A percentile compares a stretch with the other conserved stretches of the same genome.
Conservation (phyloP, 2,888 invertebrate species). For the Melikaiella ostensackeni region DNA sequence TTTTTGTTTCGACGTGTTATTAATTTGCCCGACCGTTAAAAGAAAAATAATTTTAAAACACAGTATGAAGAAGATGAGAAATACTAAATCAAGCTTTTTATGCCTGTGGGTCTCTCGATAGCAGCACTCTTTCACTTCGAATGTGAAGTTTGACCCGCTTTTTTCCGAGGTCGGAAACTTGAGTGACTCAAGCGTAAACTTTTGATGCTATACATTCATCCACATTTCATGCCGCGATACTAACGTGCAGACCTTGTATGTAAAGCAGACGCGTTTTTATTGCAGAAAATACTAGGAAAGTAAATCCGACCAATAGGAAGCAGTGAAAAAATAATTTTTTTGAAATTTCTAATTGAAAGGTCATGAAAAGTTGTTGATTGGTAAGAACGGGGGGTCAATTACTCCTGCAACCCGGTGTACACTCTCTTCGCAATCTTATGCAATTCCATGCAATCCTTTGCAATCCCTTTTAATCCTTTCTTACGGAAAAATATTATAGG, state of each 20-base stretch:
- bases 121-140: background rate
- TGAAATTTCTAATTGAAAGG: too few relatives aligned
- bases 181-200: constrained; percentile 26
- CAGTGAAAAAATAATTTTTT: too few relatives aligned
- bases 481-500: too few relatives aligned
- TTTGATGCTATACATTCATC: constrained; percentile 24
- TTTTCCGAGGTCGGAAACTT: constrained; percentile 32
- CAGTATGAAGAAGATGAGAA: too few relatives aligned
- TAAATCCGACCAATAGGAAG: background rate
- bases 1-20: background rate
- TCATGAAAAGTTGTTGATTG: too few relatives aligned
- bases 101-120: background rate
- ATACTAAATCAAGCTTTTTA: background rate
- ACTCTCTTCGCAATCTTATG: too few relatives aligned
- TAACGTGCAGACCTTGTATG: background rate
- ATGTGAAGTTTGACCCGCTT: constrained; percentile 18
- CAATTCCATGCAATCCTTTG: too few relatives aligned
- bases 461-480: too few relatives aligned
- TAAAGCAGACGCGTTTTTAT: constrained; percentile 15
- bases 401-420: too few relatives aligned
- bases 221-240: constrained; percentile 6
- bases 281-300: background rate
- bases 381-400: too few relatives aligned
- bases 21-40: background rate
- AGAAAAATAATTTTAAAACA: background rate